Base-by-base conservation (phyloP, 2,888 invertebrate genomes). In the Panopea generosa region DNA sequence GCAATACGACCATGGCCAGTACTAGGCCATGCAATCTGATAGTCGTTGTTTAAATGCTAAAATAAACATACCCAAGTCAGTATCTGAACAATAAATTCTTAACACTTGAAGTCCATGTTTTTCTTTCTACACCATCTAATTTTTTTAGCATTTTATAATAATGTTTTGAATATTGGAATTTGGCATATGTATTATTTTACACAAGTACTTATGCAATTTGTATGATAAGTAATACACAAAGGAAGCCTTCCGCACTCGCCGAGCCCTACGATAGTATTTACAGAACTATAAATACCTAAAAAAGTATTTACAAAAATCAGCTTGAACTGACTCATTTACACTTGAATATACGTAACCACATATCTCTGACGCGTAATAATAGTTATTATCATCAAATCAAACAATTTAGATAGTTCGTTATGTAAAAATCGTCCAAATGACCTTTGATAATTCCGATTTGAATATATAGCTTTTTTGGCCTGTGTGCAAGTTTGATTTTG, bases 51-150 rank as follows among this genome's bases (percentile, higher is more conserved):
- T 59, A 29, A 68, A 68, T 24, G 40, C 20, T 2, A 11, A 38
- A 4, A 68, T 60, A 29, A 68, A 68, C 69, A n/a, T 43, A 20
- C n/a, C 61, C 69, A 47, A 45, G 61, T 1, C 55, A 43, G 47
- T 69, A 62, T 52, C 27, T 29, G 18, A 45, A 61, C 9, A 61
- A 49, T 7, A 69, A 6, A 18, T 53, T 47, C 55, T 52, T n/a
- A n/a, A n/a, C n/a, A n/a, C n/a, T n/a, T 33, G 43, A 61, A 7
- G 47, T 61, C 69, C 55, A 61, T 33, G 27, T 68, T 9, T 40
- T 22, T 43, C 52, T 40, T 1, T 43, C 47, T 16, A 18, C 16
- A 22, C 55, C 49, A 47, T 61, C 61, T 33, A 61, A 16, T 1
- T 33, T 33, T 33, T 29, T 45, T 20, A 61, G n/a, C 61, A 61